Conservation (phyloP, 2,888 invertebrate species). For the Parthenolecanium corni region DNA sequence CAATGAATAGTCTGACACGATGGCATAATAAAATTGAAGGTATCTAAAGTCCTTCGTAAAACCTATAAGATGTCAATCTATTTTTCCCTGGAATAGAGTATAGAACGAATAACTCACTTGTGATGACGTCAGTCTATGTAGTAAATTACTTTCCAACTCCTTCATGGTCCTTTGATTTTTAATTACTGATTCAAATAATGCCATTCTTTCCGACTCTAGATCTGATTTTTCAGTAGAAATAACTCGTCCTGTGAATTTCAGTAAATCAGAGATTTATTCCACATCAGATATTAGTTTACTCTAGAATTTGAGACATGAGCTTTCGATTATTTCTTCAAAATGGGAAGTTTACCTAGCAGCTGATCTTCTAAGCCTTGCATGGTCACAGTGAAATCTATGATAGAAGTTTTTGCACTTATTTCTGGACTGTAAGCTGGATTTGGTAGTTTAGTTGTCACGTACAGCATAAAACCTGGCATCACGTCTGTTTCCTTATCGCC, state of each 20-base stretch:
- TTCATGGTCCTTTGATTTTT: constrained; percentile 93
- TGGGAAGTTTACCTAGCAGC: constrained; percentile 48
- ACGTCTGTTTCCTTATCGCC: constrained; percentile 96
- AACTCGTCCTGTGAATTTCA: constrained; percentile 50
- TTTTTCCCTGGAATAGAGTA: too few species aligned
- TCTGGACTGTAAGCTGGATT: constrained; percentile 96
- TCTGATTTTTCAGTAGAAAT: constrained; percentile 94
- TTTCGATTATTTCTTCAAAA: neutral
- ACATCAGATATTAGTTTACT: neutral
- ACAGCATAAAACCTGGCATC: constrained; percentile 87
- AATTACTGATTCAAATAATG: constrained; percentile 89
- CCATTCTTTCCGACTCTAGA: constrained; percentile 83
- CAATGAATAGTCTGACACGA: too few species aligned
- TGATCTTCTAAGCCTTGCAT: constrained; percentile 95
- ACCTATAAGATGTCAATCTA: too few species aligned
- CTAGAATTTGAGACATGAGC: too few species aligned
- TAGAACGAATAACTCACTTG: constrained; percentile 43
- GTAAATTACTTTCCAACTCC: constrained; percentile 81
- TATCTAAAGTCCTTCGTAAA: too few species aligned
- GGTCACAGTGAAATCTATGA: constrained; percentile 95
- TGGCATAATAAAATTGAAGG: too few species aligned
- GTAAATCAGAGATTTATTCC: neutral
- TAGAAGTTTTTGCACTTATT: constrained; percentile 89
- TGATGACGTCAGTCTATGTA: constrained; percentile 83
- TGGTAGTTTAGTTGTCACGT: constrained; percentile 89